phyloP scores from a whole-genome alignment of 2,113 vertebrate genomes.

The Perognathus longimembris region DNA sequence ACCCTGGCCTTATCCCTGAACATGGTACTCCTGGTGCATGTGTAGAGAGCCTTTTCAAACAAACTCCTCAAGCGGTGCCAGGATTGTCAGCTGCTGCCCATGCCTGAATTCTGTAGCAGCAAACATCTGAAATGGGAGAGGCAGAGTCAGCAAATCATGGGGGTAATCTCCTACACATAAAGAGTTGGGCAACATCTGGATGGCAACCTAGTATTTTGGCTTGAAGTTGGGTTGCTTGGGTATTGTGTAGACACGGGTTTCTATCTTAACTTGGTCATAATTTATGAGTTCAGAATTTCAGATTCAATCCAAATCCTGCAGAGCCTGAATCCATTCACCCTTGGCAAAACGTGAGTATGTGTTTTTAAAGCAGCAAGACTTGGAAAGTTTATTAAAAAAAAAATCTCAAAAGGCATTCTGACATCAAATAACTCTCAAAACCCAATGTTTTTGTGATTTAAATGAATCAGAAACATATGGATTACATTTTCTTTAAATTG shows the following conservation, averaged over 20 bases:
- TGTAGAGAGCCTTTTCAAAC: constrained; percentile 23
- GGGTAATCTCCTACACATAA: constrained; percentile 48
- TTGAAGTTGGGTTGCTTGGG: constrained; percentile 39
- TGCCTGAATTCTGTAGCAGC: constrained; percentile 29
- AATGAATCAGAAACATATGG: constrained; percentile 83
- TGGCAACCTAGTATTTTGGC: constrained; percentile 39
- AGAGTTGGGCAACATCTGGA: constrained; percentile 67
- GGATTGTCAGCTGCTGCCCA: constrained; percentile 57
- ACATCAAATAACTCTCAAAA: constrained; percentile 82
- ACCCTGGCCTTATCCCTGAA: neutral
- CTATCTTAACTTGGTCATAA: constrained; percentile 74
- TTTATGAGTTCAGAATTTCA: constrained; percentile 76
- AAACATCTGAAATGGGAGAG: constrained; percentile 62
- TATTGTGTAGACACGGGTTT: constrained; percentile 62
- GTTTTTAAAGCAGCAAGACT: constrained; percentile 79
- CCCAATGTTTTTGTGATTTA: constrained; percentile 84
- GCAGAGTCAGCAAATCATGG: constrained; percentile 30
- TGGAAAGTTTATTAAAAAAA: constrained; percentile 80
- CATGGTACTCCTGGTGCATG: neutral
- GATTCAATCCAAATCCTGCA: constrained; percentile 73
- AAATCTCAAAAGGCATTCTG: constrained; percentile 81
- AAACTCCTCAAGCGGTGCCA: neutral
- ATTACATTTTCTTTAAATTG: constrained; percentile 84
- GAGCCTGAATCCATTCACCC: constrained; percentile 74
- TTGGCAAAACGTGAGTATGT: constrained; percentile 79